These are phyloP conservation scores for Cydia pomonella DNA, from an alignment of 1,140 invertebrate species.

Conservation along the genomic window DNA sequence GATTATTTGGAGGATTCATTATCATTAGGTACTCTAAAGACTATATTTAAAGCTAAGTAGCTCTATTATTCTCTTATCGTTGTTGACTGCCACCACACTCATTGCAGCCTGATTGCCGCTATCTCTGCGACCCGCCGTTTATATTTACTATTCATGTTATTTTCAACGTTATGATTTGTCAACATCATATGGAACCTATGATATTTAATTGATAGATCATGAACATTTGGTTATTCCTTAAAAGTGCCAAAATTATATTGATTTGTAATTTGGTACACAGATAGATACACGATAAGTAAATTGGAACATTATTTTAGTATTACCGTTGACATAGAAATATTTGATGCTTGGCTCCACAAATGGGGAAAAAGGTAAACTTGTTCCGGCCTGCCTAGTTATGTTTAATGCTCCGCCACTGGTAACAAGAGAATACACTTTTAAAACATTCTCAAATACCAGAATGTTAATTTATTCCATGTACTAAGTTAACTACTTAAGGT, in stretches of 20 bases:
- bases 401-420: background rate
- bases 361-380: too few relatives aligned
- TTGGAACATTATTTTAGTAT: too few relatives aligned
- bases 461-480: background rate
- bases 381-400: background rate
- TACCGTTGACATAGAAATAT: too few relatives aligned
- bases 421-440: background rate
- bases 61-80: slow-evolving; percentile 27
- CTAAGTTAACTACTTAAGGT: background rate
- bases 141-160: slow-evolving; percentile 5
- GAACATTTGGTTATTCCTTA: background rate
- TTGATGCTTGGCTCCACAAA: too few relatives aligned
- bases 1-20: background rate
- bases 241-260: too few relatives aligned
- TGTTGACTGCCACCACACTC: slow-evolving; percentile 10
- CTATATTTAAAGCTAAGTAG: background rate
- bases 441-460: background rate
- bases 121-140: slow-evolving; percentile 18
- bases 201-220: background rate
- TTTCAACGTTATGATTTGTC: background rate
- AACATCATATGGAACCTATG: background rate
- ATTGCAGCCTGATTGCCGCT: slow-evolving; percentile 24
- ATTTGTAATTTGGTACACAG: too few relatives aligned
- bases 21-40: background rate
- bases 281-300: too few relatives aligned